Conservation (phyloP, 2,113 vertebrate species). For the Tragulus kanchil region DNA sequence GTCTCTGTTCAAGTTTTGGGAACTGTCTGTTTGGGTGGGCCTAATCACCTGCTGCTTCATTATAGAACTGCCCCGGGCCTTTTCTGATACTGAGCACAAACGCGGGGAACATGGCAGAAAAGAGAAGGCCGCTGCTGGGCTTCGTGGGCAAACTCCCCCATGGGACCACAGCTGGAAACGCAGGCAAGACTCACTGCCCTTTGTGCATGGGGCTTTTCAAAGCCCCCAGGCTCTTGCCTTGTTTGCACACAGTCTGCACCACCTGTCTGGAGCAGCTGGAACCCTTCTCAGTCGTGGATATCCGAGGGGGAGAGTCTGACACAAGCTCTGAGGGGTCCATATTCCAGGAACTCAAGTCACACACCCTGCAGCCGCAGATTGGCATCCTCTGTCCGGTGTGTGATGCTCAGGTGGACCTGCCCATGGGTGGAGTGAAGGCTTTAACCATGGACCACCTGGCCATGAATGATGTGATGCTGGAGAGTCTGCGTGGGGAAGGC, state of each 20-base stretch:
- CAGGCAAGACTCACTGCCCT: constrained; percentile 87
- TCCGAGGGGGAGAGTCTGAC: constrained; percentile 70
- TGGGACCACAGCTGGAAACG: constrained; percentile 18
- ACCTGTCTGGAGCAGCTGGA: constrained; percentile 91
- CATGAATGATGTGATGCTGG: constrained; percentile 91
- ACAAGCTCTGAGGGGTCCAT: constrained; percentile 52
- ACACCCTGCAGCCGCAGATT: constrained; percentile 46
- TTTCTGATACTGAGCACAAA: constrained; percentile 49
- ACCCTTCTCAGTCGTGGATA: constrained; percentile 84
- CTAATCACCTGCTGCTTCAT: neutral
- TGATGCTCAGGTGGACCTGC: constrained; percentile 92
- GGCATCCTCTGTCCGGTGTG: constrained; percentile 93
- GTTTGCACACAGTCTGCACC: constrained; percentile 94
- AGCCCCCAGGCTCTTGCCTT: constrained; percentile 92
- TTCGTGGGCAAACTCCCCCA: constrained; percentile 34
- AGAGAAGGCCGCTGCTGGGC: constrained; percentile 27
- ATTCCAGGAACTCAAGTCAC: constrained; percentile 64
- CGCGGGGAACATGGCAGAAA: constrained; percentile 71
- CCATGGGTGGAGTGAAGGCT: constrained; percentile 88
- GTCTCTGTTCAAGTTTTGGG: constrained; percentile 40
- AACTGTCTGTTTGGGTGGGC: constrained; percentile 26
- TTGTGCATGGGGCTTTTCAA: constrained; percentile 88
- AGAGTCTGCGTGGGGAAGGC: constrained; percentile 86
- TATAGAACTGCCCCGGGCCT: neutral
- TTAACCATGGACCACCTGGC: constrained; percentile 93